Evolutionary conservation across 2,113 vertebrate genomes (phyloP).

Genomic region (Neotragus pygmaeus): DNA sequence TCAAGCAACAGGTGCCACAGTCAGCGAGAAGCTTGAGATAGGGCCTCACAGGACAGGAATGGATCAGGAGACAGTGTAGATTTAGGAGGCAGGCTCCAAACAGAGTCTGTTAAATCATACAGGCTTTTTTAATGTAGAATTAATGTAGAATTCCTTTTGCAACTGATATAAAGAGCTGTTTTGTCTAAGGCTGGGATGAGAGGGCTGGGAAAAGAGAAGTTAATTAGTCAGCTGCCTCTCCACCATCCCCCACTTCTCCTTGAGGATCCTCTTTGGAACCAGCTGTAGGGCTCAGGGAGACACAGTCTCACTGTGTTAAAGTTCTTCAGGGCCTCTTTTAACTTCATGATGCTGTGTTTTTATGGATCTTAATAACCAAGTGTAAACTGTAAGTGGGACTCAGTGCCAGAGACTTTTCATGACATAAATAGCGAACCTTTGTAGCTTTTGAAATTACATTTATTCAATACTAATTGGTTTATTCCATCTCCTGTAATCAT

Average conservation of each 20-base stretch:
- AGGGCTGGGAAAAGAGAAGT: neutral
- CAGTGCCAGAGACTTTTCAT: neutral
- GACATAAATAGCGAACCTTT: neutral
- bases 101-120: neutral
- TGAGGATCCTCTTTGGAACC: neutral
- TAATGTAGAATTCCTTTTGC: neutral
- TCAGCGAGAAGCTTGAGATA: neutral
- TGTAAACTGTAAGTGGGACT: neutral
- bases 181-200: neutral
- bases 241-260: neutral
- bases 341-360: neutral
- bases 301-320: neutral
- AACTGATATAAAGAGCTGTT: neutral
- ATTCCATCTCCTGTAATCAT: neutral
- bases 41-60: neutral
- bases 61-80: neutral
- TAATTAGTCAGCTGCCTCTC: neutral
- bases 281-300: neutral
- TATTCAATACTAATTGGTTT: neutral
- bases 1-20: neutral
- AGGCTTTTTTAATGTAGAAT: neutral
- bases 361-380: neutral
- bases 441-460: neutral
- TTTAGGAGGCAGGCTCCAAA: neutral
- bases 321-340: neutral